Conservation (phyloP, 2,888 invertebrate genomes). For the Rhopalosiphum nymphaeae region DNA sequence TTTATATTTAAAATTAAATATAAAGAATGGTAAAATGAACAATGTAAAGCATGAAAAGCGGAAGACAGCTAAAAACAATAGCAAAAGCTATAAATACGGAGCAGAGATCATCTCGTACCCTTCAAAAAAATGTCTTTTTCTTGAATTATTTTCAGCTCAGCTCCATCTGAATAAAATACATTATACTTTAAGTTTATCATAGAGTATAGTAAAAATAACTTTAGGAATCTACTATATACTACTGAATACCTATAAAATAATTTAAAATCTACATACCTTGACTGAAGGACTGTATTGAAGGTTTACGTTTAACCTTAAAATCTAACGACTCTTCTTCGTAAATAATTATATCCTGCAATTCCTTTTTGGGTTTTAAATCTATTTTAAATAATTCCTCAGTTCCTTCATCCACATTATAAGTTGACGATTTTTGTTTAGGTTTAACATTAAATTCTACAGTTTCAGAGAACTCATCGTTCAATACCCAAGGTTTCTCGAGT, state of each 20-base stretch:
- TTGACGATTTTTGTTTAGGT: constrained; percentile 68
- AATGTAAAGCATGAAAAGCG: constrained; percentile 31
- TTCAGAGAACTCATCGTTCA: constrained; percentile 70
- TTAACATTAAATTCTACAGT: constrained; percentile 70
- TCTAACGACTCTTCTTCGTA: constrained; percentile 80
- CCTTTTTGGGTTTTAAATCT: constrained; percentile 68
- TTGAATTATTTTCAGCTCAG: constrained; percentile 78
- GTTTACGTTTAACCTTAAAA: constrained; percentile 78
- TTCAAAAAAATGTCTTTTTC: constrained; percentile 77
- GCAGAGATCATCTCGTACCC: constrained; percentile 70
- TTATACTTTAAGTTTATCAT: neutral
- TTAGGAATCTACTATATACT: neutral
- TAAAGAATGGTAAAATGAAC: neutral
- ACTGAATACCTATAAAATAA: neutral
- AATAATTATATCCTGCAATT: constrained; percentile 70
- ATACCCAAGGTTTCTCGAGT: neutral
- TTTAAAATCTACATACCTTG: constrained; percentile 68
- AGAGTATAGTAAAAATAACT: constrained; percentile 44
- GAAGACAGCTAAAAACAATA: neutral
- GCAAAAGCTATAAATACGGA: constrained; percentile 67
- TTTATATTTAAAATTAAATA: neutral
- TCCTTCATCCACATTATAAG: constrained; percentile 76
- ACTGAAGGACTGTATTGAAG: constrained; percentile 70
- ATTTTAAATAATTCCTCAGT: constrained; percentile 76
- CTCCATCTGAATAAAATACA: constrained; percentile 75